Evolutionary conservation across 2,888 invertebrate species (phyloP), one percentile per base, ranked within the genome.

Genomic region (Tineola bisselliella): DNA sequence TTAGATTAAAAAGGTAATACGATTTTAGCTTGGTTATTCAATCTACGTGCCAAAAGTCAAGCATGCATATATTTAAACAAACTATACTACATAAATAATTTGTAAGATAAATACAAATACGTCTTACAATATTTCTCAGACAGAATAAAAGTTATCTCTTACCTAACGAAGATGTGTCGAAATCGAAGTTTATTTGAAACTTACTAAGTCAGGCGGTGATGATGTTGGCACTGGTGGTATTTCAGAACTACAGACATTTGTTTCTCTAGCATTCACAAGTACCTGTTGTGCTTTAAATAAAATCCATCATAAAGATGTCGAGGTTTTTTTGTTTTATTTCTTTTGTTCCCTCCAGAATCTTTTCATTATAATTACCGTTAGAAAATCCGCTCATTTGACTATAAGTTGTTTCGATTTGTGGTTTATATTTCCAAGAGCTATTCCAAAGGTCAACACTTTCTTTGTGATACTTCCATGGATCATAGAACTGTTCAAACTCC

Each of bases 301-400:
- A 77, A 88, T 17, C 81, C 84, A 66, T 88, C 88, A 63, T 88
- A 88, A 5, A 87, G 87, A 66, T 88, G 88, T 63, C 87, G 76
- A n/a, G 87, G 87, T 61, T 71, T 70, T 61, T 77, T 69, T 62
- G 81, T 81, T 56, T 84, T 82, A 61, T 69, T 43, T 4, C 13
- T 12, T 17, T 13, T 31, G 31, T 17, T 52, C n/a, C n/a, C n/a
- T n/a, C n/a, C n/a, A n/a, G n/a, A n/a, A n/a, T n/a, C n/a, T n/a
- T 6, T 25, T 25, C 25, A 25, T 25, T 17, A 48, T 18, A 12
- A 56, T 56, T 12, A 30, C 30, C 56, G 25, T 58, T 58, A 33
- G 58, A 12, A 56, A 56, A 19, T 2, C 56, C 15, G 33, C 33
- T 58, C 12, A 13, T 25, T 12, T 38, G 33, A 44, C 54, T 62